Conservation (phyloP, 2,888 invertebrate genomes). For the Crioceris asparagi region DNA sequence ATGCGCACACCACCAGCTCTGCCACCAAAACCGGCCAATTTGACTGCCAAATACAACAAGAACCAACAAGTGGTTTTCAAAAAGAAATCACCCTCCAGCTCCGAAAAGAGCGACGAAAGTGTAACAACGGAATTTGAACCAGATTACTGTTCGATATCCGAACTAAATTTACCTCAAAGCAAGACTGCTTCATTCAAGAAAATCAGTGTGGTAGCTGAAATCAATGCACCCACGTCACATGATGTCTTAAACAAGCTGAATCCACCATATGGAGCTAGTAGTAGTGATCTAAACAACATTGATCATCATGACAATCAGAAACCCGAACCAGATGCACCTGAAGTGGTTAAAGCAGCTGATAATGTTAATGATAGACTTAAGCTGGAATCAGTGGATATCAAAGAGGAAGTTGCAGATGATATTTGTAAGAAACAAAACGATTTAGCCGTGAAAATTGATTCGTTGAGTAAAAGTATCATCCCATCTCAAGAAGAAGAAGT, state of each 20-base stretch:
- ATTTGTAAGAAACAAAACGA: constrained; percentile 1
- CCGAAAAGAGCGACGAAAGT: constrained; percentile 22
- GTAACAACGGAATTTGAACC: constrained; percentile 44
- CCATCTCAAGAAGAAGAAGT: not conserved
- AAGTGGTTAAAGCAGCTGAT: no score
- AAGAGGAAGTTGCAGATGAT: constrained; percentile 3
- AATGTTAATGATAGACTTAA: no score
- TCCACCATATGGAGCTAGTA: no score
- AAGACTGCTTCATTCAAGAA: constrained; percentile 25
- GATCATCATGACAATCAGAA: no score
- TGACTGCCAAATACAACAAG: constrained; percentile 56
- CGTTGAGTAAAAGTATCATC: no score
- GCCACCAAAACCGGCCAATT: constrained; percentile 68
- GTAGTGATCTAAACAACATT: constrained; percentile 12
- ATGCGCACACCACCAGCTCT: constrained; percentile 61
- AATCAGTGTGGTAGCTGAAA: constrained; percentile 34
- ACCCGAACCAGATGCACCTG: no score
- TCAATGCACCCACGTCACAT: constrained; percentile 27
- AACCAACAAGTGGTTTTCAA: no score
- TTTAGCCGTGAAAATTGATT: constrained; percentile 1
- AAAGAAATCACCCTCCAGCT: constrained; percentile 33
- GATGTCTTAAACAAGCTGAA: constrained; percentile 27
- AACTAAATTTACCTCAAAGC: constrained; percentile 46
- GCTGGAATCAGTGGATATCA: no score
- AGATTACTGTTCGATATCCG: constrained; percentile 68